Evolutionary conservation across 2,797 vertebrate genomes (phyloP).

Genomic region (Morelia viridis): DNA sequence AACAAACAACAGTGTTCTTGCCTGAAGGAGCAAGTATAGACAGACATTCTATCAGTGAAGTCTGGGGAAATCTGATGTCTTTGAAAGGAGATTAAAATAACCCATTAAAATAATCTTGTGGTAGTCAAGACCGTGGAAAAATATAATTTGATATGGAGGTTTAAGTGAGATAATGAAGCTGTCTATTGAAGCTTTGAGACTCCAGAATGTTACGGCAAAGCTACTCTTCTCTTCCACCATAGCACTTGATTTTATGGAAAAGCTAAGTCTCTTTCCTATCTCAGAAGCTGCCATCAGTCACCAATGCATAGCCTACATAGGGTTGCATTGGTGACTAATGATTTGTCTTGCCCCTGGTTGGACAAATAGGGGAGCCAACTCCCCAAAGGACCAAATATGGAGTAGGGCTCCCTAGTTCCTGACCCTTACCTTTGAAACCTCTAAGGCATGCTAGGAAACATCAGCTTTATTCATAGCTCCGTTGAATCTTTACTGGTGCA

Average conservation of each 20-base stretch:
- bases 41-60: conserved; percentile 43
- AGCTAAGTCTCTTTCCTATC: background rate
- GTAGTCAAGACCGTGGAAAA: conserved; percentile 47
- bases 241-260: background rate
- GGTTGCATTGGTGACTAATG: too few species aligned
- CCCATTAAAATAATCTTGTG: background rate
- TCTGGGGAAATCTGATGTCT: conserved; percentile 34
- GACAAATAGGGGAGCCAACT: background rate
- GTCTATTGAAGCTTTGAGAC: background rate
- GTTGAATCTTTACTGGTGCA: background rate
- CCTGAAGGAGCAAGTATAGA: conserved; percentile 59
- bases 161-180: background rate
- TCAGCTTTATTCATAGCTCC: background rate
- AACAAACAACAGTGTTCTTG: conserved; percentile 64
- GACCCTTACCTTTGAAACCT: background rate
- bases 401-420: background rate
- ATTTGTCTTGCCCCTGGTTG: background rate
- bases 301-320: background rate
- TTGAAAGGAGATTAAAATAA: background rate
- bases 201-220: background rate
- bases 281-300: background rate
- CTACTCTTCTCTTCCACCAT: background rate
- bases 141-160: conserved; percentile 22
- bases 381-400: background rate
- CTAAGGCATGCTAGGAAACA: background rate